Base-by-base conservation (phyloP, 1,140 invertebrate genomes). In the Stratiolaelaps scimitus region DNA sequence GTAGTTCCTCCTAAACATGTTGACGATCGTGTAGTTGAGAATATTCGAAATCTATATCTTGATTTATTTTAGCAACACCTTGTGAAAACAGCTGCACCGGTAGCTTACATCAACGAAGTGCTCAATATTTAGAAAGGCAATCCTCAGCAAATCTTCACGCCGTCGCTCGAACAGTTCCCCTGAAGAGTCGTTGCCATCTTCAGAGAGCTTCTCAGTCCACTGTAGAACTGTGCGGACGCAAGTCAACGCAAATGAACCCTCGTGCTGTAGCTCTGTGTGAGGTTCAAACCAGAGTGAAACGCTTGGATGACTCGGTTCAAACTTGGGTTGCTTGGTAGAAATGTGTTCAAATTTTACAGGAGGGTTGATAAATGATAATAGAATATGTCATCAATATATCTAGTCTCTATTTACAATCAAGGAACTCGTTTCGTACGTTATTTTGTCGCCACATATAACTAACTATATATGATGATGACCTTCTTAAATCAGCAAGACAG, bases 101-200 rank as follows among this genome's bases (percentile, higher is more conserved):
- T 40, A 60, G 26, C 53, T 60, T 34, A 60, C 53, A 26, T 60
- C 53, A 13, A 60, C 53, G 34, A 60, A 60, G 23, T 60, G 53
- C 23, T 60, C 53, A 26, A 34, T 34, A 34, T 60, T 60, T 26
- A 26, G 23, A 26, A 34, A 60, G 10, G 53, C 53, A 15, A 60
- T 60, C 23, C 15, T 60, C 53, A 60, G 34, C 2, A 60, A 23
- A 10, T 23, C 34, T 23, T 60, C 53, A 23, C 15, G 10, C 15
- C n/a, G 17, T 10, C 34, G 26, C n/a, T 23, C 26, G 17, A 60
- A 34, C 17, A 60, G 15, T 34, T 60, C 53, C 34, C 34, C 5
- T 60, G 53, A 26, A 23, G 23, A 17, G 15, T 2, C 13, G 1
- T 26, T 34, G 26, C 53, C 34, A 34, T 29, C 26, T 15, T 60